Evolutionary conservation across 2,797 vertebrate species (phyloP).

Genomic region (Okamejei kenojei): DNA sequence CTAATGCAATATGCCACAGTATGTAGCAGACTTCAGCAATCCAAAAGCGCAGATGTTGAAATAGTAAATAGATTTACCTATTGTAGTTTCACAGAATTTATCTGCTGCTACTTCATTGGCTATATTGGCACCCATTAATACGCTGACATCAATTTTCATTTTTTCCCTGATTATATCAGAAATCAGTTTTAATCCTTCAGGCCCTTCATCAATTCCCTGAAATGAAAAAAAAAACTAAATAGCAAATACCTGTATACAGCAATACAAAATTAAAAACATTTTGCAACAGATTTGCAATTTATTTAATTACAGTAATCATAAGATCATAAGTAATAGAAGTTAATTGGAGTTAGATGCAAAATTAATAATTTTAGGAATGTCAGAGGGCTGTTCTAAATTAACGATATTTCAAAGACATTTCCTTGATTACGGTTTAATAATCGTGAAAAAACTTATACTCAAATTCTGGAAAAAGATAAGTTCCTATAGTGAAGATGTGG

Average conservation of each 20-base stretch:
- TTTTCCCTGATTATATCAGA: slow-evolving; percentile 87
- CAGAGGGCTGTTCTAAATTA: too few species aligned
- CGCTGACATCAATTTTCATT: slow-evolving; percentile 83
- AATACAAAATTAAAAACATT: slow-evolving; percentile 41
- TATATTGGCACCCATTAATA: slow-evolving; percentile 89
- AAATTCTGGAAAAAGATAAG: too few species aligned
- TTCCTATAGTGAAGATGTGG: too few species aligned
- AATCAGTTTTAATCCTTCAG: slow-evolving; percentile 77
- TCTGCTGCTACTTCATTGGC: slow-evolving; percentile 82
- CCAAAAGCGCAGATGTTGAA: not conserved
- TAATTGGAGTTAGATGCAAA: too few species aligned
- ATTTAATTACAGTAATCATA: slow-evolving; percentile 43
- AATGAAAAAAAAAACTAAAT: slow-evolving; percentile 39
- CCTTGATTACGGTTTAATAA: too few species aligned
- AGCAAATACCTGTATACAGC: not conserved
- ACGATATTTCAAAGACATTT: too few species aligned
- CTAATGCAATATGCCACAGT: not conserved
- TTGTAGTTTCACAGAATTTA: slow-evolving; percentile 88
- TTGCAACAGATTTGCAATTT: slow-evolving; percentile 39
- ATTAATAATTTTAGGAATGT: too few species aligned
- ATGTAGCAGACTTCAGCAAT: not conserved
- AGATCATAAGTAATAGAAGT: too few species aligned
- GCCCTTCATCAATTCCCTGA: slow-evolving; percentile 81
- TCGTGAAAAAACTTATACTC: too few species aligned
- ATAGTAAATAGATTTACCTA: slow-evolving; percentile 59